Base-by-base conservation (phyloP, 30 jellyfish, hydroid and myxozoan species). In the Hydractinia symbiolongicarpus region DNA sequence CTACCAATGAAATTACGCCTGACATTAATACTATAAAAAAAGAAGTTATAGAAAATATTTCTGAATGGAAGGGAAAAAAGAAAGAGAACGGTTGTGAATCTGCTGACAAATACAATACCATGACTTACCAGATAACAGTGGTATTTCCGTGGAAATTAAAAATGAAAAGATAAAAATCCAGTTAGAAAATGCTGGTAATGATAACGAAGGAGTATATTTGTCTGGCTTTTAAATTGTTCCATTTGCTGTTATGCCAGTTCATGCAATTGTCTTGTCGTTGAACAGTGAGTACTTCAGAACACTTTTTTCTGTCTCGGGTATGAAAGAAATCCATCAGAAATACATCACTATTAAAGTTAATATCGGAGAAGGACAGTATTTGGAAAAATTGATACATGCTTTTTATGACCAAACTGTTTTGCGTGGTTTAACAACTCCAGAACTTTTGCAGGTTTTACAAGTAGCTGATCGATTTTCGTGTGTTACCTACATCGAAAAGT, bases 371-470 rank as follows among this genome's bases (percentile, higher is more conserved):
- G 74, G 74, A 64, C 9, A 64, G 40, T 64, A 64, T 51, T 51
- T 64, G 8, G 40, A 64, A 13, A 64, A 13, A 51, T 64, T 64
- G 17, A 64, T 64, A 6, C 74, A 64, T 4, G 74, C 74, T n/a
- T 64, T 64, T 64, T 64, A 64, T 64, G 74, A 64, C 16, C 74
- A 64, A 64, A 64, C 74, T 64, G 74, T 64, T 6, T 64, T 64
- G 74, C 19, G 40, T n/a, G 16, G 74, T 6, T 64, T 64, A 13
- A 51, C 52, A 64, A 64, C 74, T 0, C 9, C 40, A n/a, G 74
- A 64, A n/a, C 74, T 64, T 64, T 64, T 64, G 74, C 74, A 51
- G 19, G 74, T 64, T 64, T 64, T 64, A 64, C 52, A 64, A 64
- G 40, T 64, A n/a, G 74, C 74, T 13, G 74, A 64, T 64, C 74